Percentiles rank a stretch among this genome's conserved stretches.
Evolutionary conservation across 2,113 vertebrate genomes (phyloP).

Genomic region (Sander vitreus): DNA sequence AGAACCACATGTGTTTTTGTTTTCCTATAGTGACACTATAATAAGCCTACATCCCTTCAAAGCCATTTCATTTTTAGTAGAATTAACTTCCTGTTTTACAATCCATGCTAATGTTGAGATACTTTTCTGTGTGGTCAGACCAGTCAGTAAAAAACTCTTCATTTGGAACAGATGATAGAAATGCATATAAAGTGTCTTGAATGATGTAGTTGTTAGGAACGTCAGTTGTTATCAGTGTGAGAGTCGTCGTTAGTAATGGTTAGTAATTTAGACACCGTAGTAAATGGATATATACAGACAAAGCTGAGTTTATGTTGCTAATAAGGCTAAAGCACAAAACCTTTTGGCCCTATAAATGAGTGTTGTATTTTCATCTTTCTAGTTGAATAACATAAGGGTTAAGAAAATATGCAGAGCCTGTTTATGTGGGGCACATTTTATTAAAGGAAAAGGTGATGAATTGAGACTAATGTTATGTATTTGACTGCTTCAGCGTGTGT

Average conservation of each 20-base stretch:
- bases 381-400: not conserved
- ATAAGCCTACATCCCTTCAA: not conserved
- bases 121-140: not conserved
- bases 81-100: not conserved
- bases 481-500: not conserved
- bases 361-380: not conserved
- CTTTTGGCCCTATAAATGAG: too few species aligned
- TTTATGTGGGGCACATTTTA: not conserved
- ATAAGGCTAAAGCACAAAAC: not conserved
- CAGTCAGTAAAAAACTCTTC: not conserved
- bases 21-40: not conserved
- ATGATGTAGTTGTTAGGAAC: not conserved
- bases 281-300: not conserved
- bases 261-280: not conserved
- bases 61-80: not conserved
- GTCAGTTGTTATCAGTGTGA: too few species aligned
- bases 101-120: not conserved
- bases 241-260: not conserved
- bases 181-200: not conserved
- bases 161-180: not conserved
- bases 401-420: not conserved
- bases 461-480: not conserved
- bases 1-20: not conserved
- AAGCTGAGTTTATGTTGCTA: not conserved
- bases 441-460: not conserved